Evolutionary conservation across 2,113 vertebrate genomes (phyloP).

Genomic region (Rattus rattus): DNA sequence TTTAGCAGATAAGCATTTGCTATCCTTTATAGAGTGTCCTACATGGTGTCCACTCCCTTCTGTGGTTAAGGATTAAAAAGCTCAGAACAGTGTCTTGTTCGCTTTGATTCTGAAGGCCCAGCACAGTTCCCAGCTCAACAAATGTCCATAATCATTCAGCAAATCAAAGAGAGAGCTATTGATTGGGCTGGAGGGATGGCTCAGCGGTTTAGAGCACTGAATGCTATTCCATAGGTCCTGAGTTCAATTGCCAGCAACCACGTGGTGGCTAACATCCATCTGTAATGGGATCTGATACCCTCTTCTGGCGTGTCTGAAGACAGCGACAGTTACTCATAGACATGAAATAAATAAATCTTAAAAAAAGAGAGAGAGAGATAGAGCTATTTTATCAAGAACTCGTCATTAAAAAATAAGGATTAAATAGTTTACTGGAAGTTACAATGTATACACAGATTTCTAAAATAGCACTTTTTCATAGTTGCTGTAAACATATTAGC

Average conservation of each 20-base stretch:
- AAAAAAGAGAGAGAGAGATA: neutral
- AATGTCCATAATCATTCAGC: neutral
- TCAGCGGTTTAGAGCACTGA: no score
- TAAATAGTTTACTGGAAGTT: neutral
- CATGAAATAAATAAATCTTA: no score
- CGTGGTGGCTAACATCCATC: no score
- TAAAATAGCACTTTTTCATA: neutral
- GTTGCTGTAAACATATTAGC: neutral
- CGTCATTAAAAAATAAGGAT: neutral
- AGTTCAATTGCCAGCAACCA: no score
- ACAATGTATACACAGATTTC: neutral
- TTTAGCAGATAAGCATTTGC: neutral
- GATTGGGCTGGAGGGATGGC: no score
- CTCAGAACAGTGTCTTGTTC: neutral
- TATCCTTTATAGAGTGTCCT: fast-evolving
- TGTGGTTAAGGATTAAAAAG: neutral
- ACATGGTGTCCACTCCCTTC: neutral
- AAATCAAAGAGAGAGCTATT: neutral
- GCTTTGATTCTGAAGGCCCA: neutral
- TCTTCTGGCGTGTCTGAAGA: no score
- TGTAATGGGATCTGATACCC: no score
- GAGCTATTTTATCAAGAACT: neutral
- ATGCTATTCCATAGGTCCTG: no score
- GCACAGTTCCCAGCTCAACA: conserved; percentile 1
- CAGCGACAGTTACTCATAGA: no score